Conservation (phyloP, 1,140 invertebrate species). For the Ptiloglossa arizonensis region DNA sequence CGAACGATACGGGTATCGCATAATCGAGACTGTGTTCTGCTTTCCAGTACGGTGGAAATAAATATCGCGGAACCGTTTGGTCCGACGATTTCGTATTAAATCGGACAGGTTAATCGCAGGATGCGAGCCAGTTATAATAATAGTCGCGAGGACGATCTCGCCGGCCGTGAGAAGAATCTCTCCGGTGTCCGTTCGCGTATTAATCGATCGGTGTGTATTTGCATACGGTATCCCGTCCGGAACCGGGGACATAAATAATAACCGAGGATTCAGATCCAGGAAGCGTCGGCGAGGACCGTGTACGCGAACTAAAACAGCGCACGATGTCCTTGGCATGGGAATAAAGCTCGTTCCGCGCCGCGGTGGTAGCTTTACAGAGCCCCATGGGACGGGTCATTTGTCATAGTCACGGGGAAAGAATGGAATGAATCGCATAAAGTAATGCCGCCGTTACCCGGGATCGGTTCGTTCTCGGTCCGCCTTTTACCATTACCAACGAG, state of each 20-base stretch:
- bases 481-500: not conserved
- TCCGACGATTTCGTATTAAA: too few relatives aligned
- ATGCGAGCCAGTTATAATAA: not conserved
- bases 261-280: constrained; percentile 37
- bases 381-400: constrained; percentile 53
- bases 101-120: constrained; percentile 34
- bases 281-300: constrained; percentile 17
- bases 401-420: constrained; percentile 59
- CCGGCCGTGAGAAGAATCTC: not conserved
- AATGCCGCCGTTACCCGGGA: constrained; percentile 10
- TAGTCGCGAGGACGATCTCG: not conserved
- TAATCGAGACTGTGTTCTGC: too few relatives aligned
- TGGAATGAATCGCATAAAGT: constrained; percentile 24
- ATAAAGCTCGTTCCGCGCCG: constrained; percentile 36
- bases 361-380: constrained; percentile 29
- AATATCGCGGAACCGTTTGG: too few relatives aligned
- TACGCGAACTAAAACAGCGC: constrained; percentile 21
- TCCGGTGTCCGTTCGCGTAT: not conserved
- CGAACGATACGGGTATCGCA: too few relatives aligned
- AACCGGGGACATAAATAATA: constrained; percentile 33
- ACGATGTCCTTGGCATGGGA: constrained; percentile 57
- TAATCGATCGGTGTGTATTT: constrained; percentile 29
- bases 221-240: constrained; percentile 10
- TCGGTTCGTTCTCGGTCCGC: not conserved
- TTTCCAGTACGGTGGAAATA: too few relatives aligned